Conservation (phyloP, 2,888 invertebrate genomes). For the Brenthis daphne region DNA sequence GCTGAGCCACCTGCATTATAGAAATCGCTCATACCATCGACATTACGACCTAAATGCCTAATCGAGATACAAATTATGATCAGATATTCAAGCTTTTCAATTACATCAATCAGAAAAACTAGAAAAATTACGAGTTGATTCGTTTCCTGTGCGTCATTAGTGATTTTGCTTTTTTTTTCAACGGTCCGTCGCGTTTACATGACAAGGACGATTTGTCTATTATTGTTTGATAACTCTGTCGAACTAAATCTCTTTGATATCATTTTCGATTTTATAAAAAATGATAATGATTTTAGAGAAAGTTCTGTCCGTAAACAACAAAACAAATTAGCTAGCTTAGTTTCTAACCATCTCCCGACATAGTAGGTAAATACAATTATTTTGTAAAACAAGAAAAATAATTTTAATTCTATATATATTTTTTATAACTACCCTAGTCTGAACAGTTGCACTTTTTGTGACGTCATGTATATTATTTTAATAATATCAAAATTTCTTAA, state of each 20-base stretch:
- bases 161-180: constrained; percentile 52
- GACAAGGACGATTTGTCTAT: constrained; percentile 55
- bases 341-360: too few species aligned
- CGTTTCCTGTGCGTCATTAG: constrained; percentile 69
- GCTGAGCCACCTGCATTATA: constrained; percentile 57
- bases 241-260: constrained; percentile 13
- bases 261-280: constrained; percentile 1
- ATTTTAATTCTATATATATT: too few species aligned
- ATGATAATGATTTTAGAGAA: too few species aligned
- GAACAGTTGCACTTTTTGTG: too few species aligned
- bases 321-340: too few species aligned
- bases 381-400: too few species aligned
- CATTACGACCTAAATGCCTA: constrained; percentile 72
- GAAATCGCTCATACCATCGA: constrained; percentile 62
- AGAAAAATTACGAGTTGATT: constrained; percentile 66
- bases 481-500: too few species aligned
- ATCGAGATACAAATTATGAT: constrained; percentile 73
- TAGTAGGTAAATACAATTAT: too few species aligned
- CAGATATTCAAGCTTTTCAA: constrained; percentile 66
- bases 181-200: constrained; percentile 53
- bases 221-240: constrained; percentile 29
- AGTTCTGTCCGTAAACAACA: too few species aligned
- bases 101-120: constrained; percentile 69
- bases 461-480: too few species aligned
- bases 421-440: too few species aligned